Base-by-base conservation (phyloP, 1,140 invertebrate genomes). In the Heliconius congener region DNA sequence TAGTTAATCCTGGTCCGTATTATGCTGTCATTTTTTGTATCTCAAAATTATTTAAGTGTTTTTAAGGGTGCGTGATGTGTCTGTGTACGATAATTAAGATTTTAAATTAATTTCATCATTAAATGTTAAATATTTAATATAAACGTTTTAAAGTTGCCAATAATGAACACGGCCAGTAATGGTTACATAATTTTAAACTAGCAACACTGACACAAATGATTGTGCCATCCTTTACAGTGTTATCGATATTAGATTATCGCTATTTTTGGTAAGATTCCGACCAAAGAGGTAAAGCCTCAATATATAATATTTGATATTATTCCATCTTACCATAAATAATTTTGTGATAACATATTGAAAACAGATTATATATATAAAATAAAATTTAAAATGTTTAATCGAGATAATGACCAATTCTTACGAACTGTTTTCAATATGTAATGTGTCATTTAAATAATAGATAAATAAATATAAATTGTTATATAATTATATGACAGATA, bases 401-500 rank as follows among this genome's bases (percentile, higher is more conserved):
- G 73, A 42, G 75, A 52, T 74, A 77, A 72, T 66, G 73, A 78
- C 76, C 76, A 78, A 81, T 81, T 11, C 60, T 78, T 80, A 42
- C 73, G 73, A 13, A 76, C 77, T 82, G 66, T 83, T 89, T 90
- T 86, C 84, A 88, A 87, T 81, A 85, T 88, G 83, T 86, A 89
- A 90, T 91, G 92, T 94, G 91, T 94, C 91, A 94, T 93, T 92
- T 92, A 93, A 89, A 86, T 88, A 85, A 89, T 89, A 91, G 85
- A 89, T 88, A 90, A 88, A 91, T 91, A 91, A 91, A 88, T 88
- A 90, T 90, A 88, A 90, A 92, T 88, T 90, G 89, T 93, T 91
- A 93, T 88, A 90, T 88, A 88, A 91, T 91, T 89, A 88, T 92
- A 92, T 92, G 87, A 92, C 88, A 90, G 86, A 93, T 91, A 93